Percentiles rank a stretch among this genome's conserved stretches.
phyloP scores from a whole-genome alignment of 2,113 vertebrate species.

The Diphyllodes magnificus region DNA sequence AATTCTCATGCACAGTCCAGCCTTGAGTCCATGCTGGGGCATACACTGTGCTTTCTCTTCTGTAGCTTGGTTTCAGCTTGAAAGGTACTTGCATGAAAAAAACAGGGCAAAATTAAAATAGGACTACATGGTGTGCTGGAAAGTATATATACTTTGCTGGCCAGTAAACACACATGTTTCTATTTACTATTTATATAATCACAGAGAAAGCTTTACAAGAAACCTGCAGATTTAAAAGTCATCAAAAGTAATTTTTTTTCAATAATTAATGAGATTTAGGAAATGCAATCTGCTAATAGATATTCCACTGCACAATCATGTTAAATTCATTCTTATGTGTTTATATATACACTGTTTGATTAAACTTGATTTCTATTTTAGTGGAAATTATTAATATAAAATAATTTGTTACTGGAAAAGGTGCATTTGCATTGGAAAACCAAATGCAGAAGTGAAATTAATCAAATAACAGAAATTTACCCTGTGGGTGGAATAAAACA shows the following conservation, averaged over 20 bases:
- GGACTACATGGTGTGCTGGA: neutral
- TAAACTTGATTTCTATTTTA: neutral
- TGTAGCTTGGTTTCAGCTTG: neutral
- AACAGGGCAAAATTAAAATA: neutral
- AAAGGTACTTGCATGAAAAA: neutral
- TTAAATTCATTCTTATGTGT: neutral
- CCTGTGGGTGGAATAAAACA: neutral
- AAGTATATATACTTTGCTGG: neutral
- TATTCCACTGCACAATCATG: neutral
- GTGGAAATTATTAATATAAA: neutral
- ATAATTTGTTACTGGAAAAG: neutral
- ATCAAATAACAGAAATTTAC: neutral
- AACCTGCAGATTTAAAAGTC: neutral
- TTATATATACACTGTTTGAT: neutral
- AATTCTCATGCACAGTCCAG: neutral
- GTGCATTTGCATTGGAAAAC: neutral
- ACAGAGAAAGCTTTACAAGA: neutral
- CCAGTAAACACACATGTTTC: neutral
- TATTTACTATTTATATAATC: neutral
- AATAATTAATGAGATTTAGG: neutral
- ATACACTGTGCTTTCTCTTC: neutral
- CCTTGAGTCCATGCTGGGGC: rapidly evolving
- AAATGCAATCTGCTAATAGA: neutral
- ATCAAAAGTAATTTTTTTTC: neutral
- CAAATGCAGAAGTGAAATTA: neutral